Percentiles rank a stretch among this genome's conserved stretches.
These are phyloP conservation scores for Danio jaintianensis DNA, from an alignment of 2,797 vertebrate genomes.

Conservation along the genomic window DNA sequence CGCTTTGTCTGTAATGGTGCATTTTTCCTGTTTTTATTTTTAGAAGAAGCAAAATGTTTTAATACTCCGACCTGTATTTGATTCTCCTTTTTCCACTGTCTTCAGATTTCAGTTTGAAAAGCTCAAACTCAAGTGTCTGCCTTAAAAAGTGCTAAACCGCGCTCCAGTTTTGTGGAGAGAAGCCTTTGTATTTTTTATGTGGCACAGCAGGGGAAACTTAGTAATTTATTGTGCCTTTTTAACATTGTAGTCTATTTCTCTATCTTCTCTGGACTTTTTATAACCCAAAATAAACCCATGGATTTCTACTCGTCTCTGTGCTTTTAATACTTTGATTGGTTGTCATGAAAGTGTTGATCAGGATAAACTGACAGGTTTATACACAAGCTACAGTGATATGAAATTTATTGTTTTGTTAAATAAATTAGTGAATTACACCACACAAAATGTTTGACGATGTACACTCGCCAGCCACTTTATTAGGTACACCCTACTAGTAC, in stretches of 20 bases:
- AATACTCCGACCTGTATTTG: not conserved
- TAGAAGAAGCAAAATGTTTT: not conserved
- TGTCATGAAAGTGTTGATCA: no score
- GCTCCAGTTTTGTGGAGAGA: conserved; percentile 68
- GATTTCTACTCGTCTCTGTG: conserved; percentile 15
- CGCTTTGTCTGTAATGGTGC: conserved; percentile 38
- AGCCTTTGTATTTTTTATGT: conserved; percentile 75
- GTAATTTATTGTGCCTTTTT: conserved; percentile 84
- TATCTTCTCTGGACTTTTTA: conserved; percentile 53
- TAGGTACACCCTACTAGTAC: no score
- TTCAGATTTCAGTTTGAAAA: conserved; percentile 35
- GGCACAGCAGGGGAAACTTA: conserved; percentile 76
- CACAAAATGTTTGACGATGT: no score
- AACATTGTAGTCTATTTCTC: conserved; percentile 64
- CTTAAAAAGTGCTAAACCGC: conserved; percentile 44
- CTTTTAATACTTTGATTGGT: conserved; percentile 4
- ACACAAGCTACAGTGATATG: not conserved
- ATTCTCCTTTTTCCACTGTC: conserved; percentile 12
- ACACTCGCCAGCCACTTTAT: no score
- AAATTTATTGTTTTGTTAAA: no score
- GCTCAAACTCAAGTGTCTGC: conserved; percentile 43
- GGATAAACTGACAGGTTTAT: no score
- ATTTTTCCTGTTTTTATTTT: conserved; percentile 18
- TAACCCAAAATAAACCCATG: conserved; percentile 57
- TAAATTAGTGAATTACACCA: no score